Conservation (phyloP, 2,888 invertebrate genomes). For the Homarus gammarus region DNA sequence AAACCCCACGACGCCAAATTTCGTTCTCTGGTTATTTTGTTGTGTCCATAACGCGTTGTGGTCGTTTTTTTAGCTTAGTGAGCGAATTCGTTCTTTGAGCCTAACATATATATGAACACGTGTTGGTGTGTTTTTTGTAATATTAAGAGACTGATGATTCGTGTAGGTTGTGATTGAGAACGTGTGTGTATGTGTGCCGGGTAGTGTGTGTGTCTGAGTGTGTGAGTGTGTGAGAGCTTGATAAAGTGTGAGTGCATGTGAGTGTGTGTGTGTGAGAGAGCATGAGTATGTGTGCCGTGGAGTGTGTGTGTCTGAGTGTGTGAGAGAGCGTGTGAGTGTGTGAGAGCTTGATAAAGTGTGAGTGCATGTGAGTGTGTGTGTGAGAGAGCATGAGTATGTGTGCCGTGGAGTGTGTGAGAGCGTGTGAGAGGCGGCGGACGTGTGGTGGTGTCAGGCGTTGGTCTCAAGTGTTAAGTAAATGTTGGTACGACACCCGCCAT, state of each 20-base stretch:
- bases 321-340: background rate
- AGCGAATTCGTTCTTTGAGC: too few species aligned
- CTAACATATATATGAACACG: too few species aligned
- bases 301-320: background rate
- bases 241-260: background rate
- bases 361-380: background rate
- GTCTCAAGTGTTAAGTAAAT: slow-evolving; percentile 47
- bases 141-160: too few species aligned
- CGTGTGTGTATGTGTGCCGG: background rate
- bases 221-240: background rate
- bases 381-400: background rate
- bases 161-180: too few species aligned
- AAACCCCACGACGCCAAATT: too few species aligned
- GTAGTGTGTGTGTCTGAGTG: background rate
- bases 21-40: too few species aligned
- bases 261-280: background rate
- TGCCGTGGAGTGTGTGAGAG: background rate
- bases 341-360: background rate
- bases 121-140: too few species aligned
- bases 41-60: too few species aligned
- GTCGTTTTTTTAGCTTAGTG: too few species aligned
- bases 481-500: slow-evolving; percentile 33
- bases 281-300: background rate
- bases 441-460: slow-evolving; percentile 48
- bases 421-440: slow-evolving; percentile 34